phyloP scores from a whole-genome alignment of 37 sponge, comb jelly and placozoan species.

The Oscarella lobularis region DNA sequence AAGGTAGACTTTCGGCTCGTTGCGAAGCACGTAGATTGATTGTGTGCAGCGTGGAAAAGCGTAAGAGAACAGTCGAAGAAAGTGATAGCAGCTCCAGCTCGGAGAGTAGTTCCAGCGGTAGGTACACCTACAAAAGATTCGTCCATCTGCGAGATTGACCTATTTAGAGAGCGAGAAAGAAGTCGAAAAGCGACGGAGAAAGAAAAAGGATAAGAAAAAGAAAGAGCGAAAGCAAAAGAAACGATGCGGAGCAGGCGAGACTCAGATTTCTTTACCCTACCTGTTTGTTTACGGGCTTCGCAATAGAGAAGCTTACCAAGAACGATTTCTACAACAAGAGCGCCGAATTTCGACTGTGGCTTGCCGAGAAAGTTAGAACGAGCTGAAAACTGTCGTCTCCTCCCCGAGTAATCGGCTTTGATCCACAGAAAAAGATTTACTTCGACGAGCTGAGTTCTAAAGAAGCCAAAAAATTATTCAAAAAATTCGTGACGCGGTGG shows the following conservation, averaged over 20 bases:
- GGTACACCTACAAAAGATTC: too few relatives aligned
- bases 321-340: constrained; percentile 66
- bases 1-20: too few relatives aligned
- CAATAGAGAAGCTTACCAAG: constrained; percentile 33
- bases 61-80: too few relatives aligned
- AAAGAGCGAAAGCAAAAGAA: constrained; percentile 3
- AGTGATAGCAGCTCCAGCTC: too few relatives aligned
- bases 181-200: too few relatives aligned
- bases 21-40: too few relatives aligned
- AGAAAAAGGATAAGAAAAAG: constrained; percentile 10
- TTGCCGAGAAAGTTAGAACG: constrained; percentile 51
- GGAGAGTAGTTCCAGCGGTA: too few relatives aligned
- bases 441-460: constrained; percentile 53
- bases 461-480: constrained; percentile 57
- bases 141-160: too few relatives aligned
- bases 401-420: background rate
- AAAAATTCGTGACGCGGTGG: constrained; percentile 68
- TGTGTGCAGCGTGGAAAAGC: too few relatives aligned
- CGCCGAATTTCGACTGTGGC: constrained; percentile 68
- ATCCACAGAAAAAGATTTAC: constrained; percentile 16
- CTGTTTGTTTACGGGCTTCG: too few relatives aligned
- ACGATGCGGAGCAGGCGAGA: background rate
- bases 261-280: too few relatives aligned
- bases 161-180: too few relatives aligned
- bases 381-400: background rate